Conservation (phyloP, 2,888 invertebrate species). For the Perdita meconis region DNA sequence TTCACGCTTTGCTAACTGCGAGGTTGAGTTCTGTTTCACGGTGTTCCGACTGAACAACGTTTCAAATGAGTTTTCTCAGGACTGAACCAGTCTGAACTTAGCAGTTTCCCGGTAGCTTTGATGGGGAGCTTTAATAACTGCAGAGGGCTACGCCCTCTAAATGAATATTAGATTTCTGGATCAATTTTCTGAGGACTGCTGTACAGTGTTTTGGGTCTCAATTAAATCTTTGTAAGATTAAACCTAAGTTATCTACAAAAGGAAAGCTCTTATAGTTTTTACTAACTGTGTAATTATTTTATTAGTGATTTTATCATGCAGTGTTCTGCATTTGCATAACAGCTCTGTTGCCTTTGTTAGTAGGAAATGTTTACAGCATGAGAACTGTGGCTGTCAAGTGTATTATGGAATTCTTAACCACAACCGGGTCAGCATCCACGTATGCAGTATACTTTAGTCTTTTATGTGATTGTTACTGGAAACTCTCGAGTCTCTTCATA, state of each 20-base stretch:
- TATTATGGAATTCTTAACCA: slow-evolving; percentile 45
- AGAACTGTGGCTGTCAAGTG: slow-evolving; percentile 47
- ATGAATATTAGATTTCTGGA: too few relatives aligned
- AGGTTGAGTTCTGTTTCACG: too few relatives aligned
- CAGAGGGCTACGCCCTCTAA: not conserved
- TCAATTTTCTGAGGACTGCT: too few relatives aligned
- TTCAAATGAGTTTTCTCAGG: not conserved
- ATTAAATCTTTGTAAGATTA: too few relatives aligned
- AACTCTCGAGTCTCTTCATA: slow-evolving; percentile 28
- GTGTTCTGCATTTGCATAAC: slow-evolving; percentile 52
- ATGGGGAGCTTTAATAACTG: not conserved
- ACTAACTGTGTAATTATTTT: too few relatives aligned
- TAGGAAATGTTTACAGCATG: slow-evolving; percentile 33
- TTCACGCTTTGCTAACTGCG: not conserved
- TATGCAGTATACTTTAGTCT: slow-evolving; percentile 56
- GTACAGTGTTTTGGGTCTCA: too few relatives aligned
- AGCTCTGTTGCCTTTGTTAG: slow-evolving; percentile 41
- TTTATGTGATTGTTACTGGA: slow-evolving; percentile 57
- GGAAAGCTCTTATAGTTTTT: too few relatives aligned
- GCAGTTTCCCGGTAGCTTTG: not conserved
- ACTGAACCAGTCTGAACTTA: not conserved
- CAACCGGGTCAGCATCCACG: slow-evolving; percentile 50
- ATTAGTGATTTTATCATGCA: too few relatives aligned
- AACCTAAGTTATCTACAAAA: too few relatives aligned
- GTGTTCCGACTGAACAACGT: not conserved